These are phyloP conservation scores for Melinaea marsaeus DNA, from an alignment of 2,888 invertebrate genomes.

Conservation along the genomic window DNA sequence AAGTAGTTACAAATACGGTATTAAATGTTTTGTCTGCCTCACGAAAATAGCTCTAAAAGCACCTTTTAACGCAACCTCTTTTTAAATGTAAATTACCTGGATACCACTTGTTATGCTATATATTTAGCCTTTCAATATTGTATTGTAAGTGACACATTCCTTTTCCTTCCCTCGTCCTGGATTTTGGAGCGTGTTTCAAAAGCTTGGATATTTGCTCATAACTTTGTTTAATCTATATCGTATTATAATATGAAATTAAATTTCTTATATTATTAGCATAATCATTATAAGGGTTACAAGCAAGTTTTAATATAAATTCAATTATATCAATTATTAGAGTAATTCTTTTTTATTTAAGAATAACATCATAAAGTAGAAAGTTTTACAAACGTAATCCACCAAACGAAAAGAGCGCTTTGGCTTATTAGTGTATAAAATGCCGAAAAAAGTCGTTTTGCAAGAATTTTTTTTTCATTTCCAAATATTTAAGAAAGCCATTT, in stretches of 20 bases:
- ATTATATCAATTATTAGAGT: too few relatives aligned
- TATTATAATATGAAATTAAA: too few relatives aligned
- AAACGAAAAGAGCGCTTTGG: constrained; percentile 1
- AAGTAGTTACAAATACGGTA: not conserved
- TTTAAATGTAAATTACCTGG: too few relatives aligned
- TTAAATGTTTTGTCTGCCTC: not conserved
- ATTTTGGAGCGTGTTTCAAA: not conserved
- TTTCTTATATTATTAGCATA: too few relatives aligned
- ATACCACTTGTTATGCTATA: too few relatives aligned
- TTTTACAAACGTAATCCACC: not conserved
- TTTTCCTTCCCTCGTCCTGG: constrained; percentile 4
- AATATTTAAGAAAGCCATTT: constrained; percentile 21
- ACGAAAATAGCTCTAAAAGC: not conserved
- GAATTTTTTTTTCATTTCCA: constrained; percentile 20
- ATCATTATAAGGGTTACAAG: too few relatives aligned
- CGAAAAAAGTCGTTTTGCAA: constrained; percentile 10
- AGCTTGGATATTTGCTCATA: not conserved
- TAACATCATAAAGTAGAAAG: too few relatives aligned
- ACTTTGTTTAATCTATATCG: too few relatives aligned
- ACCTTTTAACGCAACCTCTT: too few relatives aligned
- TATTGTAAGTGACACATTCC: constrained; percentile 15
- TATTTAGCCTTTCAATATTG: too few relatives aligned
- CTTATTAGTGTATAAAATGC: constrained; percentile 7
- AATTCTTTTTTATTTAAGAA: too few relatives aligned
- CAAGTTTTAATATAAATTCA: too few relatives aligned